Base-by-base conservation (phyloP, 2,797 vertebrate species). In the Muscicapa comitata region DNA sequence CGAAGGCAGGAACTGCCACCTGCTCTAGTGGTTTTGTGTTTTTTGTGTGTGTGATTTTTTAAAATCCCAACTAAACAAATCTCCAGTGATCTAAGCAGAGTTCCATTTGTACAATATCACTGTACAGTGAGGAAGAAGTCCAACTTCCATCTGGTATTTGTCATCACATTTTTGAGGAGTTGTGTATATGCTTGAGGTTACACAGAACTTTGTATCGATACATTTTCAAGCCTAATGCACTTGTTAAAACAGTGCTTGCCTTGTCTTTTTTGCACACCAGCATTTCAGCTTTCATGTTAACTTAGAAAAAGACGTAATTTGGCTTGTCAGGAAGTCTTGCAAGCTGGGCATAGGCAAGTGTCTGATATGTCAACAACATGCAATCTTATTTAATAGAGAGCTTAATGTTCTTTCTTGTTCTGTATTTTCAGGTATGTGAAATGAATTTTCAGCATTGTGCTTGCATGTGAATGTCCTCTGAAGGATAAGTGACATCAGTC, bases 341-440 rank as follows among this genome's bases (percentile, higher is more conserved):
- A 90, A 86, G n/a, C 26, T 86, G 66, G 48, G 53, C 18, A 5
- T 75, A 71, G 63, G 12, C 21, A 47, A 35, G 40, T 71, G 65
- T 78, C 94, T 89, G 88, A 66, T 90, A 7, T 16, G 17, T 86
- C 72, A 47, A 61, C 40, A 90, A 24, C 35, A 8, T 37, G 28
- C 37, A 42, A 17, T 85, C n/a, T 57, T 80, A 48, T 17, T 88
- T 57, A 92, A 45, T 26, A 14, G 2, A 33, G 50, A 73, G 15
- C 10, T 26, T 51, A 70, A n/a, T 53, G 26, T 82, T 42, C 13
- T 75, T 68, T 50, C 61, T 68, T 91, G 1, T 86, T 73, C 77
- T 80, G 6, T 93, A 2, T 94, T 94, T 85, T 59, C 91, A 98
- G 98, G 95, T 88, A 98, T 98, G 98, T 98, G 94, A 98, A 88